phyloP scores from a whole-genome alignment of 2,113 vertebrate genomes.

The Indicator maculatus region DNA sequence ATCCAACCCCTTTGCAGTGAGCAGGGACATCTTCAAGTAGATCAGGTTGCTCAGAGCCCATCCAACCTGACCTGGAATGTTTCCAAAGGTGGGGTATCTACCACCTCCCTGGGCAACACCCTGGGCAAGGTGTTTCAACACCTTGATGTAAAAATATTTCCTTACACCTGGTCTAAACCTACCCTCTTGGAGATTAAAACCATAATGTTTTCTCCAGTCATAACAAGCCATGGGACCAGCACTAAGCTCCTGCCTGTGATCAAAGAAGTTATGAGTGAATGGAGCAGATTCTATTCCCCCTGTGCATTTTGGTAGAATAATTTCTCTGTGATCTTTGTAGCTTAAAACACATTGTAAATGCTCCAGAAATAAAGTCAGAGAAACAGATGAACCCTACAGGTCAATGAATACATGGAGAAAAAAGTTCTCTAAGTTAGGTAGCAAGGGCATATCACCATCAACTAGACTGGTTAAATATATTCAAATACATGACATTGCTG shows the following conservation, averaged over 20 bases:
- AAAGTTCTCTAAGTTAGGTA: not conserved
- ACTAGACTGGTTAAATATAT: not conserved
- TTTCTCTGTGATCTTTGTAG: not conserved
- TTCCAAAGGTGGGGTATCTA: not conserved
- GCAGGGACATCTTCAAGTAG: not conserved
- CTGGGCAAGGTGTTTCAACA: not conserved
- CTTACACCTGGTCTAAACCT: not conserved
- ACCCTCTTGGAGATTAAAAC: not conserved
- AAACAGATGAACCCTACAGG: not conserved
- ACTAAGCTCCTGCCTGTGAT: not conserved
- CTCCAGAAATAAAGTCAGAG: not conserved
- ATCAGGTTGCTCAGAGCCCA: not conserved
- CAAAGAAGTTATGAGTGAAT: not conserved
- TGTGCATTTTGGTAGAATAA: not conserved
- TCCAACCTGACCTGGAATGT: too few species aligned
- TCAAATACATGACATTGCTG: not conserved
- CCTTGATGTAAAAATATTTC: not conserved
- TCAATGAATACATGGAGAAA: not conserved
- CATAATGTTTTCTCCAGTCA: not conserved
- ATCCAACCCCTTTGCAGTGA: fast-evolving
- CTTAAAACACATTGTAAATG: not conserved
- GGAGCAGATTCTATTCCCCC: not conserved
- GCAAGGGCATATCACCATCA: not conserved
- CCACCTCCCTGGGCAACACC: not conserved
- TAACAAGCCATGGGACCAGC: not conserved